Conservation (phyloP, 2,888 invertebrate species). For the Athalia circularis region DNA sequence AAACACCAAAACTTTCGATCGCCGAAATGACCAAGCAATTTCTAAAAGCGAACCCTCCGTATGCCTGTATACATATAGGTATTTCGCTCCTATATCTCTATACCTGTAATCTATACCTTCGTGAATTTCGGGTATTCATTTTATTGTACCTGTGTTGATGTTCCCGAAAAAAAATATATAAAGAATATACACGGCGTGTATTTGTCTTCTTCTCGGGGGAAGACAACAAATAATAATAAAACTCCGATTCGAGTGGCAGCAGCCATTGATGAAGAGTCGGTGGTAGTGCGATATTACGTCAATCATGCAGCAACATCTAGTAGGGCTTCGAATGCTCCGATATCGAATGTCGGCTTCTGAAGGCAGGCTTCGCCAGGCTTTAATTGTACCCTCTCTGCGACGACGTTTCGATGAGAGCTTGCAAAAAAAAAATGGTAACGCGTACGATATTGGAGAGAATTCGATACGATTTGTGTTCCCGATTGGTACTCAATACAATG, state of each 20-base stretch:
- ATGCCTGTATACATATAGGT: neutral
- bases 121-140: neutral
- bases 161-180: too few species aligned
- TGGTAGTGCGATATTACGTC: constrained; percentile 27
- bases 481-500: neutral
- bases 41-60: neutral
- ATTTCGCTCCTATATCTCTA: too few species aligned
- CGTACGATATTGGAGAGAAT: too few species aligned
- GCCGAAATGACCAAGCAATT: constrained; percentile 9
- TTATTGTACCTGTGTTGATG: too few species aligned
- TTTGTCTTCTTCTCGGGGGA: neutral
- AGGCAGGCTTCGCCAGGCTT: neutral
- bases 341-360: constrained; percentile 21
- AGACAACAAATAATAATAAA: constrained; percentile 2
- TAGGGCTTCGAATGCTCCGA: constrained; percentile 18
- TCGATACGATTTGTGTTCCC: neutral
- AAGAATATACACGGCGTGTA: neutral
- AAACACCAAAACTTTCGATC: neutral
- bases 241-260: constrained; percentile 11
- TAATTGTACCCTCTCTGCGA: constrained; percentile 6
- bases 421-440: neutral
- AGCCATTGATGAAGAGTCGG: constrained; percentile 6
- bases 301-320: constrained; percentile 7
- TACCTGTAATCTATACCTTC: neutral
- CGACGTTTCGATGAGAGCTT: neutral